phyloP scores from a whole-genome alignment of 2,113 vertebrate genomes.

The Gallinago media region DNA sequence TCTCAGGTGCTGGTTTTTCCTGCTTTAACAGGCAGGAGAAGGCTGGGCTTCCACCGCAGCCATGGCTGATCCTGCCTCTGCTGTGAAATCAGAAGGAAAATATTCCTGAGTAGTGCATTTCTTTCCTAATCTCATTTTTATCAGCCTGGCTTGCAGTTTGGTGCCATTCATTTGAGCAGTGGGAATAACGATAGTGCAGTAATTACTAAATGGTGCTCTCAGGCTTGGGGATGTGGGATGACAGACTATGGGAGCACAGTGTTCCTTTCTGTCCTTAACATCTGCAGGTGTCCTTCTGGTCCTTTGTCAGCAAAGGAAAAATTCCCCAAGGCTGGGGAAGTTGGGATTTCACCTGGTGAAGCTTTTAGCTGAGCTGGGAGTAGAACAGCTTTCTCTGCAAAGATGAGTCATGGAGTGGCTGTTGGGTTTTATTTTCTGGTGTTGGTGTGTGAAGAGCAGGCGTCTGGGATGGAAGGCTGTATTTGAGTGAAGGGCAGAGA shows the following conservation, averaged over 20 bases:
- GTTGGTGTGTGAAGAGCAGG: too few species aligned
- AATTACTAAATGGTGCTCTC: neutral
- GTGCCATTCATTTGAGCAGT: rapidly evolving
- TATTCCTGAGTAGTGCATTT: neutral
- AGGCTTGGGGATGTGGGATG: neutral
- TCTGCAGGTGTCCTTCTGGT: neutral
- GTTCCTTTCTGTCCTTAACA: neutral
- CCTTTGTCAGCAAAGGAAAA: neutral
- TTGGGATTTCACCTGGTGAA: neutral
- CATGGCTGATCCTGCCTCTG: neutral
- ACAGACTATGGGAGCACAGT: too few species aligned
- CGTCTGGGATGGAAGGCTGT: neutral
- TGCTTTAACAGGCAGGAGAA: neutral
- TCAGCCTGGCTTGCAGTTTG: neutral
- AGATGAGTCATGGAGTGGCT: rapidly evolving
- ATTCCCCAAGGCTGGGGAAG: rapidly evolving
- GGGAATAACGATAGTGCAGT: neutral
- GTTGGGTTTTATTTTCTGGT: neutral
- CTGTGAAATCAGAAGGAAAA: neutral
- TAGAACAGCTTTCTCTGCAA: neutral
- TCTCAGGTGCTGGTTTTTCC: neutral
- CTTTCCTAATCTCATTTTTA: neutral
- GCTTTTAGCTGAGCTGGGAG: neutral
- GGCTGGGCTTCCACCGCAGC: too few species aligned
- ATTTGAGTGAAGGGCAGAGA: rapidly evolving